Evolutionary conservation across 2,113 vertebrate species (phyloP), one percentile per base, ranked within the genome.

Genomic region (Neopipo cinnamomea): DNA sequence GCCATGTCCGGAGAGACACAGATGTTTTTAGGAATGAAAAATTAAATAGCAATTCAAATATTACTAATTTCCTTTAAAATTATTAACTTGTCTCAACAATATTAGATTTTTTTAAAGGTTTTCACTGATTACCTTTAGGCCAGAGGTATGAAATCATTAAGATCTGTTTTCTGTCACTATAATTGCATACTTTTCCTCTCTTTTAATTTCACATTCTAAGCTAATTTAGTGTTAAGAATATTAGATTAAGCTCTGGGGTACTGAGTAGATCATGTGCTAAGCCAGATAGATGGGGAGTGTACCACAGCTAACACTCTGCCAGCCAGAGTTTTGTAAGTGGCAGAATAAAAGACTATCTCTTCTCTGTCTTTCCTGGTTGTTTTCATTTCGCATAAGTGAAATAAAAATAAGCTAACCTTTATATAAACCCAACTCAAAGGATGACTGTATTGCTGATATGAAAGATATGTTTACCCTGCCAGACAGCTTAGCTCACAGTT

Each of bases 161-260:
- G 28, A 66, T 85, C 71, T 79, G 53, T 50, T 95, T 90, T 91
- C 44, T 95, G 50, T 93, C 68, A 81, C 59, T 84, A 5, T 41
- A 91, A 67, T 19, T 84, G 19, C 55, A 37, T 86, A 59, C 49
- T 74, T 95, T 71, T 5, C 37, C 14, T 50, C 46, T 66, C 67
- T 95, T 93, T 95, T 95, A 92, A 93, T 97, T 95, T 86, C 42
- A 44, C 30, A 44, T 84, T 89, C 46, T 93, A 91, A 93, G 20
- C 77, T 86, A 91, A 95, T 95, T 95, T 91, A 86, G 8, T 89
- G 39, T 87, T 84, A 74, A 84, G 39, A 92, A 55, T 91, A 92
- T 93, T 91, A 93, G 35, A 91, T 89, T 86, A 67, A 89, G 21
- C 89, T 90, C 30, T 65, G 80, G 30, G n/a, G 59, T 62, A 83